These are phyloP conservation scores for Solenopsis fugax DNA, from an alignment of 1,140 invertebrate genomes.

Conservation along the genomic window DNA sequence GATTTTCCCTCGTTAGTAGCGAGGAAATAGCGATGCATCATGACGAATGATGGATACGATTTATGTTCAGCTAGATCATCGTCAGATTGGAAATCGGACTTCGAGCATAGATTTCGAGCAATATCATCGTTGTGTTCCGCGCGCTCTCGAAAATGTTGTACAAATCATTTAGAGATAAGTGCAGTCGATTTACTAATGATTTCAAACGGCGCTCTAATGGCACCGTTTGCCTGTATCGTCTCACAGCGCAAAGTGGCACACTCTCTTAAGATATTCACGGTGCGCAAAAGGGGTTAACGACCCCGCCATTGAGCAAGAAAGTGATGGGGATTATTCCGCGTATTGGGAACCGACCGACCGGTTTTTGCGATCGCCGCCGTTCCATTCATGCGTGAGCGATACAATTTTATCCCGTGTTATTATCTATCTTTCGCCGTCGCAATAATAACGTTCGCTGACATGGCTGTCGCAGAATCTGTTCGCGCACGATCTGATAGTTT, in stretches of 20 bases:
- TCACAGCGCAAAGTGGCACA: constrained; percentile 47
- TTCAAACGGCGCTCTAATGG: constrained; percentile 33
- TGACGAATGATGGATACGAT: constrained; percentile 29
- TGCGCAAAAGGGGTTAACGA: constrained; percentile 31
- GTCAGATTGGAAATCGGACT: constrained; percentile 27
- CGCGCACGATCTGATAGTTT: neutral
- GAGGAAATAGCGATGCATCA: constrained; percentile 21
- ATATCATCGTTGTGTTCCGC: constrained; percentile 15
- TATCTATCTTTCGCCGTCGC: neutral
- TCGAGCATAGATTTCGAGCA: neutral
- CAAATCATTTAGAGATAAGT: constrained; percentile 32
- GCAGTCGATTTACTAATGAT: constrained; percentile 26
- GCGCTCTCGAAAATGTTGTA: constrained; percentile 22
- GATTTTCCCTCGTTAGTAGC: constrained; percentile 48
- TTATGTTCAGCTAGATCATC: neutral
- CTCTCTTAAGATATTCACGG: constrained; percentile 37
- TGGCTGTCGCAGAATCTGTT: neutral
- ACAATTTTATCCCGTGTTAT: neutral
- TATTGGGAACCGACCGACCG: constrained; percentile 14
- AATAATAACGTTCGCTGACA: neutral
- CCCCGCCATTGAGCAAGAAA: constrained; percentile 51
- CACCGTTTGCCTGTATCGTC: constrained; percentile 35
- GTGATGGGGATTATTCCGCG: constrained; percentile 38
- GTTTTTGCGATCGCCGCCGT: constrained; percentile 22
- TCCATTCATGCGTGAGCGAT: constrained; percentile 23